Base-by-base conservation (phyloP, 2,888 invertebrate species). In the Copidosoma aretas region DNA sequence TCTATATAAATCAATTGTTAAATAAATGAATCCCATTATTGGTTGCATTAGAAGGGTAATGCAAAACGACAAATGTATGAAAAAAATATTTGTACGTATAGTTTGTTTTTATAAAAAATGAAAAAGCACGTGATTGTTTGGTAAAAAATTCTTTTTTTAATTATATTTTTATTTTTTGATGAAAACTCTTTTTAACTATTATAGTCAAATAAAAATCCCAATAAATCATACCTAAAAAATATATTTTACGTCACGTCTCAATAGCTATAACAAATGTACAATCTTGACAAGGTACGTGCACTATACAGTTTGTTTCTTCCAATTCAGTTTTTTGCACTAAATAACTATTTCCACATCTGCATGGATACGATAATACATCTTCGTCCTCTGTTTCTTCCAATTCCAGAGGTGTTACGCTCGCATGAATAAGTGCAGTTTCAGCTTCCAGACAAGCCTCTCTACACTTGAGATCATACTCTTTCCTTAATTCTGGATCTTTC, bases 241-340 rank as follows among this genome's bases (percentile, higher is more conserved):
- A 21, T 51, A 43, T 19, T 43, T n/a, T 12, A 24, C 22, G 43
- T 76, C 70, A 79, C 57, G 77, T 81, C 79, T 86, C 86, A 59
- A 90, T 84, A 76, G 87, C 82, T 78, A 92, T 88, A 76, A 88
- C 87, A 82, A 92, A 89, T 60, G 92, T 91, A 84, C 93, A 93
- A 82, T 92, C 91, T 79, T 88, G 88, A 84, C 93, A 93, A 57
- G 79, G 79, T 77, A 86, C 73, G 5, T 80, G 77, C 25, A 82
- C 57, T 3, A 66, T 63, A 59, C 72, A 71, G 68, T 81, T 75
- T 41, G 77, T 78, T 63, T 82, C 78, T 32, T 75, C 61, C 61
- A 85, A 71, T 68, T 85, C 82, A 25, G 79, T 76, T 73, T 78
- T 79, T 57, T 85, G 77, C 41, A 90, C 82, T 43, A 83, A 75